These are phyloP conservation scores for human (Homo sapiens) DNA, from an alignment of 2,113 vertebrate genomes.

Conservation along the genomic window DNA sequence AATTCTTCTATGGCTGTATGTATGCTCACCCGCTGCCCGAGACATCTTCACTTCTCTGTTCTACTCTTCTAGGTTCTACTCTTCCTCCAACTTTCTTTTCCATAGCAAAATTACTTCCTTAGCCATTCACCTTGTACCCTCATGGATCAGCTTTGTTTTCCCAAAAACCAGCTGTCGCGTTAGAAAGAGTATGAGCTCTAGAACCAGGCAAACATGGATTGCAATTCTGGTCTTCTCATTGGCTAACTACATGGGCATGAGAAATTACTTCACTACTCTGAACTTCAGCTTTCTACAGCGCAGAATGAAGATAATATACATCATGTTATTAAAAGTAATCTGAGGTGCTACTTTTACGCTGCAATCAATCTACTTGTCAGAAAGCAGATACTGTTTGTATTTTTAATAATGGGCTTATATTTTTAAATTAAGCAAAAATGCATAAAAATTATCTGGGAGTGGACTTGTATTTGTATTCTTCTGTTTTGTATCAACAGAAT, in stretches of 20 bases:
- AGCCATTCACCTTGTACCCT: not conserved
- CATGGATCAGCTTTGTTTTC: not conserved
- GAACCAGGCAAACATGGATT: not conserved
- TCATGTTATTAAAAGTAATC: not conserved
- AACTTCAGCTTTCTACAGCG: not conserved
- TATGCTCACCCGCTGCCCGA: not conserved
- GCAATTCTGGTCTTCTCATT: not conserved
- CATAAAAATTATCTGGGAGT: not conserved
- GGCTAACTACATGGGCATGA: not conserved
- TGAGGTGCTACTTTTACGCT: not conserved
- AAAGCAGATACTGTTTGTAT: not conserved
- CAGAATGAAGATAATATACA: not conserved
- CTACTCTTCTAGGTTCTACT: not conserved
- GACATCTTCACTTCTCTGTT: not conserved
- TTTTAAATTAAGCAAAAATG: conserved; percentile 10
- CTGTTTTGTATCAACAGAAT: not conserved
- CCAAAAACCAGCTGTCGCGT: not conserved
- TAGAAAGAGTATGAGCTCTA: not conserved
- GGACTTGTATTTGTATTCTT: not conserved
- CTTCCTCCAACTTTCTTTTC: not conserved
- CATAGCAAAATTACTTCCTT: not conserved
- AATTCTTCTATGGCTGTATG: not conserved
- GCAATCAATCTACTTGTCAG: not conserved
- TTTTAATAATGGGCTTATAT: not conserved
- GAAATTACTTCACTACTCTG: not conserved